These are phyloP conservation scores for Conus betulinus DNA, from an alignment of 1,140 invertebrate species.

Conservation along the genomic window DNA sequence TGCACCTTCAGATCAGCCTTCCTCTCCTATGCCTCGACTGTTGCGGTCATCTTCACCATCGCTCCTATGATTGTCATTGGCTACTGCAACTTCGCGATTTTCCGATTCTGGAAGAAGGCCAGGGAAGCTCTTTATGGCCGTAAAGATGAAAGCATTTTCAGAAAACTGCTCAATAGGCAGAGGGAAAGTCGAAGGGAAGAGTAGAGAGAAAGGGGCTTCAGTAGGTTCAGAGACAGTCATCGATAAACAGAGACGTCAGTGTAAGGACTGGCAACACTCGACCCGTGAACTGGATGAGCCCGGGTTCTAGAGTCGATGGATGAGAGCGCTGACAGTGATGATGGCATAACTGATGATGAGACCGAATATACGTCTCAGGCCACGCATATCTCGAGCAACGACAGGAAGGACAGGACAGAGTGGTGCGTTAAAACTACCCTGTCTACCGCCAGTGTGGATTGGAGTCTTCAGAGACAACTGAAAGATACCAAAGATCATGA, in stretches of 20 bases:
- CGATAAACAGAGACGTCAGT: background rate
- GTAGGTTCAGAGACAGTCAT: background rate
- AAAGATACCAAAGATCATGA: too few relatives aligned
- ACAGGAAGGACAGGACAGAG: too few relatives aligned
- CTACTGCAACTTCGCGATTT: constrained; percentile 8
- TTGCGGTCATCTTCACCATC: background rate
- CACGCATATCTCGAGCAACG: too few relatives aligned
- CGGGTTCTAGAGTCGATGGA: background rate
- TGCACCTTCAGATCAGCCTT: too few relatives aligned
- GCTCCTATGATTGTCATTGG: background rate
- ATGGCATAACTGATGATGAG: too few relatives aligned
- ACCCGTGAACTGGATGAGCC: background rate
- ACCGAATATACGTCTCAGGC: too few relatives aligned
- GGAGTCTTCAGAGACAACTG: too few relatives aligned
- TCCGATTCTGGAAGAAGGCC: background rate
- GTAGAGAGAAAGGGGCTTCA: background rate
- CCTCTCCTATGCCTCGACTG: background rate
- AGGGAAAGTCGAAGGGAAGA: too few relatives aligned
- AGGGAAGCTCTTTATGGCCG: background rate
- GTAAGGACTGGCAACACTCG: background rate
- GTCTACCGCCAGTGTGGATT: too few relatives aligned
- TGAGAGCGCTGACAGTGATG: too few relatives aligned
- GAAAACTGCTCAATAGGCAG: too few relatives aligned
- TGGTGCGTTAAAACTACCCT: too few relatives aligned
- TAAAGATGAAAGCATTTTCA: background rate